phyloP scores from a whole-genome alignment of 2,797 vertebrate genomes.

The Carapus acus region DNA sequence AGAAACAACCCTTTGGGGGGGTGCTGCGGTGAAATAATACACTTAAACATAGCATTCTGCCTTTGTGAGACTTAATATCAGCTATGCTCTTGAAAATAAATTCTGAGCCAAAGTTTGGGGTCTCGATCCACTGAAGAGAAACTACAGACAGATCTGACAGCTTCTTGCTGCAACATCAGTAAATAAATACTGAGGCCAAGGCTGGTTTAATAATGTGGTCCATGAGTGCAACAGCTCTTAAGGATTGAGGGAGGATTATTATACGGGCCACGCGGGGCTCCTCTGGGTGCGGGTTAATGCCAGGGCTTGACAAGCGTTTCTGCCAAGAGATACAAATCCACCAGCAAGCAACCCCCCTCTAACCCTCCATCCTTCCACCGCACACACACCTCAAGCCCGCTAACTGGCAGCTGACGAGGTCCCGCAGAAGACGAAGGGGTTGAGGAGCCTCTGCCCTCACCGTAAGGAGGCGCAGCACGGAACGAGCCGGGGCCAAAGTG shows the following conservation, averaged over 20 bases:
- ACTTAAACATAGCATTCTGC: conserved; percentile 38
- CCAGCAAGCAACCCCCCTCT: no score
- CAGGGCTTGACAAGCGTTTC: conserved; percentile 30
- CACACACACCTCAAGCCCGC: not conserved
- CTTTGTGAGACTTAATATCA: no score
- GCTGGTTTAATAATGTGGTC: not conserved
- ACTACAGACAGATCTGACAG: no score
- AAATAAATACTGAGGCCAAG: no score
- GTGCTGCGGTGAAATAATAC: conserved; percentile 44
- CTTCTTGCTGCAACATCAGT: no score
- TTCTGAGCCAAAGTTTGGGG: conserved; percentile 20
- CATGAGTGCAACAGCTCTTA: conserved; percentile 13
- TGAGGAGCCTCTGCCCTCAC: conserved; percentile 53
- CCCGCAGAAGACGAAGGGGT: conserved; percentile 28
- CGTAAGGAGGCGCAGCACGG: conserved; percentile 11
- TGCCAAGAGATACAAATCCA: conserved; percentile 46
- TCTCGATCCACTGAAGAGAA: conserved; percentile 8
- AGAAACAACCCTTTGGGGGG: conserved; percentile 60
- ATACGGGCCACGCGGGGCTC: conserved; percentile 19
- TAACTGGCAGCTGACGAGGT: conserved; percentile 59
- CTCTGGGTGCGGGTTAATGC: conserved; percentile 28
- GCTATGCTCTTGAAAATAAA: conserved; percentile 23
- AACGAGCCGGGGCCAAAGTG: conserved; percentile 10
- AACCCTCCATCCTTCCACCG: conserved; percentile 23
- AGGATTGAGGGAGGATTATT: conserved; percentile 4